Evolutionary conservation across 2,797 vertebrate genomes (phyloP), one percentile per base, ranked within the genome.

Genomic region (Amphiprion clarkii): DNA sequence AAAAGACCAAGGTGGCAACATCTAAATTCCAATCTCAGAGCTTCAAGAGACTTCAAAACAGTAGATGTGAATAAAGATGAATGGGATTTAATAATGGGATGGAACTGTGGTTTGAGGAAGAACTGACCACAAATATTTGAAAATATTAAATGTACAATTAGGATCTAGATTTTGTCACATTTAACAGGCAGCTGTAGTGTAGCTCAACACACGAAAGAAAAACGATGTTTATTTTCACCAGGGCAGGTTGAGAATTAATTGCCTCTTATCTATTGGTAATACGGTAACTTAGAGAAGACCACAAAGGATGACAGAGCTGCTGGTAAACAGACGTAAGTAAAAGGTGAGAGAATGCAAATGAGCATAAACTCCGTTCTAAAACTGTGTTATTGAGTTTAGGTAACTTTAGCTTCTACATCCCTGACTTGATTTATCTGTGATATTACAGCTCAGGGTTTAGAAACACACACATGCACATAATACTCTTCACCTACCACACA

Each of bases 361-460:
- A 66, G 60, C 21, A 40, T 48, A 59, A 54, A 48, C 11, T 62
- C 40, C 42, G 56, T 33, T 42, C 6, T 40, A 21, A 60, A 60
- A 27, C 6, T 56, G 11, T 40, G 23, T 11, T 52, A 29, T 40
- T 68, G 33, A 56, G 55, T 44, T 76, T 49, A 54, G 19, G 6
- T 13, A 57, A 54, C 21, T 55, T 76, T 6, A 55, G 16, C 54
- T 54, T 67, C 36, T 4, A 19, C 66, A 74, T 44, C 58, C 23
- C 21, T 8, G 39, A 58, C 36, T 61, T 63, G 67, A 74, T 82
- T 74, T 66, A 80, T 78, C 60, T 51, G 5, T 74, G 53, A 71
- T 65, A 79, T 69, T 63, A 75, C 25, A 57, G 25, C 57, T 73
- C 25, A 5, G n/a, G 52, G 39, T 76, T 59, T 55, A 74, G 39